Evolutionary conservation across 2,113 vertebrate genomes (phyloP).

Genomic region (Oryzias curvinotus): DNA sequence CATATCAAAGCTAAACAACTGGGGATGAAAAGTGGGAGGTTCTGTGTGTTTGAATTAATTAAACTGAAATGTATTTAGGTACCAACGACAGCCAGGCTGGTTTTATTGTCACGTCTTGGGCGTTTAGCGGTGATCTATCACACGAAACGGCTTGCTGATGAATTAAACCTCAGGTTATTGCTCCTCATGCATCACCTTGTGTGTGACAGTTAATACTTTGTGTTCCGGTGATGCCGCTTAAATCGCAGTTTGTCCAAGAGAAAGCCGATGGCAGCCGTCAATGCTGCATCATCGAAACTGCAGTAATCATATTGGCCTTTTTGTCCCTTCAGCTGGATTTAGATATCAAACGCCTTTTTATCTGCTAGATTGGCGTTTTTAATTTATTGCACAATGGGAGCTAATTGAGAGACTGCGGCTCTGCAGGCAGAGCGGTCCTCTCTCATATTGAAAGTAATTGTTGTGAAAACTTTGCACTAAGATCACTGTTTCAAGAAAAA

Average conservation of each 20-base stretch:
- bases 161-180: conserved; percentile 62
- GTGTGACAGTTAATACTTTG: conserved; percentile 42
- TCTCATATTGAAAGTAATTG: no score
- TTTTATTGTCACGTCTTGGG: conserved; percentile 24
- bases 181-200: conserved; percentile 47
- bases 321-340: background rate
- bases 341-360: background rate
- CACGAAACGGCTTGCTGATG: conserved; percentile 24
- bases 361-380: no score
- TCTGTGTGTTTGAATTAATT: conserved; percentile 13
- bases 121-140: conserved; percentile 45
- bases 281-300: conserved; percentile 10
- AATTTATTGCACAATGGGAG: no score
- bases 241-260: conserved; percentile 29
- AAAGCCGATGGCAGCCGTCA: conserved; percentile 19
- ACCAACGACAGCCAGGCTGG: conserved; percentile 39
- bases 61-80: conserved; percentile 23
- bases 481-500: no score
- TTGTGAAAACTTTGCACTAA: no score
- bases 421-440: no score
- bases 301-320: conserved; percentile 30
- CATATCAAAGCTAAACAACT: background rate
- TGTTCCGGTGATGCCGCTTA: conserved; percentile 40
- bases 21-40: no score
- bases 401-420: no score